Evolutionary conservation across 1,140 invertebrate species (phyloP).

Genomic region (Leptonema lineaticorne): DNA sequence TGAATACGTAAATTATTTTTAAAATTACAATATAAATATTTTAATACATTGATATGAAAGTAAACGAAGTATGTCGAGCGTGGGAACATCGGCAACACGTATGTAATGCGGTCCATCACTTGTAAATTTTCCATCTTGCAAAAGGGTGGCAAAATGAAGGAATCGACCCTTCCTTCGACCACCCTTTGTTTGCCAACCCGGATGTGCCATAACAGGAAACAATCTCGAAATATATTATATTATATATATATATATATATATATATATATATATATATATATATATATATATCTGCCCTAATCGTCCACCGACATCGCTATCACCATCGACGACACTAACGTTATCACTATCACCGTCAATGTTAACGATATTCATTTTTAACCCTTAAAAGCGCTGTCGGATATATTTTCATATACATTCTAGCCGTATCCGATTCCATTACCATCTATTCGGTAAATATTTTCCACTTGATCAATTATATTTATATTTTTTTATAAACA

Average conservation of each 20-base stretch:
- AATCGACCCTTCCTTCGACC: conserved; percentile 17
- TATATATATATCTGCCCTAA: too few species aligned
- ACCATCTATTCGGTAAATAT: too few species aligned
- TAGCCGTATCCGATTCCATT: too few species aligned
- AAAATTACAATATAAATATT: neutral
- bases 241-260: neutral
- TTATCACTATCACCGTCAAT: too few species aligned
- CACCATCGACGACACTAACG: too few species aligned
- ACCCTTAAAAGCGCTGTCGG: too few species aligned
- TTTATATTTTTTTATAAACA: too few species aligned
- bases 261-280: too few species aligned
- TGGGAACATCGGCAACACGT: conserved; percentile 24
- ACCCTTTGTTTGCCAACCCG: conserved; percentile 15
- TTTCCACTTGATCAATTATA: too few species aligned
- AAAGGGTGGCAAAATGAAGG: conserved; percentile 14
- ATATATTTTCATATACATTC: neutral
- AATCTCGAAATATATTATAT: conserved; percentile 9
- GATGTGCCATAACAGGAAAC: neutral
- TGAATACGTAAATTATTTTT: neutral
- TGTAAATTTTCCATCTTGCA: conserved; percentile 25
- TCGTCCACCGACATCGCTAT: too few species aligned
- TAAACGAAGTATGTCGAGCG: neutral
- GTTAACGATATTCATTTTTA: too few species aligned
- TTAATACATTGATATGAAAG: neutral
- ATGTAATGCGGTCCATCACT: conserved; percentile 27